phyloP scores from a whole-genome alignment of 2,797 vertebrate genomes.

The Oryzias sinensis region DNA sequence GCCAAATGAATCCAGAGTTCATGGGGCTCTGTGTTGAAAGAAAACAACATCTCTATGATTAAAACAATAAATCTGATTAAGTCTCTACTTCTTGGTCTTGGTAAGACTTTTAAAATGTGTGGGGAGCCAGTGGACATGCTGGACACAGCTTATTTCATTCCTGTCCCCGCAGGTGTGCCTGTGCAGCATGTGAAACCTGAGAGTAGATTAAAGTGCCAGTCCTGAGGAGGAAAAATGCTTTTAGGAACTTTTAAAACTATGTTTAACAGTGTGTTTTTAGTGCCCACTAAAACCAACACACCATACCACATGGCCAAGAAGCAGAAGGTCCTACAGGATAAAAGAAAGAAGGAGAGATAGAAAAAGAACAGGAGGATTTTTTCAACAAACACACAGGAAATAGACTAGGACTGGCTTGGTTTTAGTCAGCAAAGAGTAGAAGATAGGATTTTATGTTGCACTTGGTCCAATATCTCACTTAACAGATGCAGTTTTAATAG shows the following conservation, averaged over 20 bases:
- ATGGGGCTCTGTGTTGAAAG: slow-evolving; percentile 38
- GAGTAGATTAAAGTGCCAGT: slow-evolving; percentile 78
- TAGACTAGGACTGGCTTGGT: no score
- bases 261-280: slow-evolving; percentile 81
- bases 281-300: slow-evolving; percentile 76
- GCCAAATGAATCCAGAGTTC: slow-evolving; percentile 33
- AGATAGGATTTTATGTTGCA: no score
- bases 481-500: no score
- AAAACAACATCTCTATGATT: slow-evolving; percentile 66
- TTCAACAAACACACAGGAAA: no score
- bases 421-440: no score
- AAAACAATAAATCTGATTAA: slow-evolving; percentile 79
- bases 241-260: slow-evolving; percentile 81
- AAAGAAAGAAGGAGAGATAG: slow-evolving; percentile 21
- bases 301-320: slow-evolving; percentile 61
- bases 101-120: slow-evolving; percentile 64
- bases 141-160: slow-evolving; percentile 51
- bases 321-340: slow-evolving; percentile 27
- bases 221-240: slow-evolving; percentile 78
- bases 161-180: slow-evolving; percentile 70
- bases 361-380: slow-evolving; percentile 2
- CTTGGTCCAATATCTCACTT: no score
- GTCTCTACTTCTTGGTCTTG: slow-evolving; percentile 61
- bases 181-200: slow-evolving; percentile 73
- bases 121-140: slow-evolving; percentile 41